These are phyloP conservation scores for Nibea albiflora DNA, from an alignment of 2,113 vertebrate species.

Conservation along the genomic window DNA sequence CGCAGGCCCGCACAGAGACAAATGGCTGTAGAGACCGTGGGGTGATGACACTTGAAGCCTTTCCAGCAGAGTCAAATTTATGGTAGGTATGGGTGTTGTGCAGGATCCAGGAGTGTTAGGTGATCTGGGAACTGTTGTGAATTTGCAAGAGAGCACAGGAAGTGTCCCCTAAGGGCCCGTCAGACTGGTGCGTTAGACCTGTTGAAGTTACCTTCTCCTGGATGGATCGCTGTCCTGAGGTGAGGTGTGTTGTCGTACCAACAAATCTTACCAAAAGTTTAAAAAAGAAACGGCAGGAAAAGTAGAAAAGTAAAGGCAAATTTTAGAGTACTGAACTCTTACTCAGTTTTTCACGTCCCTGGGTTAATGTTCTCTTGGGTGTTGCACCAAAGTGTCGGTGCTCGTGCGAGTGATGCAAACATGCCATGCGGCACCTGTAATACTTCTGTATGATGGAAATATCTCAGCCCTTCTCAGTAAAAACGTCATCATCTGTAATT, in stretches of 20 bases:
- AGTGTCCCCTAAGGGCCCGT: conserved; percentile 69
- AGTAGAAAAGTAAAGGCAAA: neutral
- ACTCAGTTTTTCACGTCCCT: conserved; percentile 13
- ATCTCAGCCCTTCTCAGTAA: conserved; percentile 28
- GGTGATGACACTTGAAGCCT: conserved; percentile 71
- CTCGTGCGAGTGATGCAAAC: conserved; percentile 48
- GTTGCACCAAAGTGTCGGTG: conserved; percentile 43
- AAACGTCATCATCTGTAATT: conserved; percentile 53
- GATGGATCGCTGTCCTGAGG: neutral
- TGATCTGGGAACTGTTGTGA: conserved; percentile 67
- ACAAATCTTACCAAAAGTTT: conserved; percentile 18
- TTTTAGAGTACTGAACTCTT: neutral
- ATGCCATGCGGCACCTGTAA: conserved; percentile 44
- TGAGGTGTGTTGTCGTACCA: conserved; percentile 2
- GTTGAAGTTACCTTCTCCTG: conserved; percentile 37
- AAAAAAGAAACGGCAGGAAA: neutral
- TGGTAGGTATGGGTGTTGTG: conserved; percentile 67
- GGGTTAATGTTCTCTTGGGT: conserved; percentile 46
- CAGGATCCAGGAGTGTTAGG: conserved; percentile 68
- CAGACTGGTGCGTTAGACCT: conserved; percentile 59
- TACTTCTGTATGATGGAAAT: conserved; percentile 44
- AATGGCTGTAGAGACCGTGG: conserved; percentile 47
- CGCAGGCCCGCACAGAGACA: conserved; percentile 46
- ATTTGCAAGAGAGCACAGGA: conserved; percentile 59
- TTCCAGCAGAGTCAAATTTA: conserved; percentile 71